Base-by-base conservation (phyloP, 2,113 vertebrate species). In the Ibidorhyncha struthersii region DNA sequence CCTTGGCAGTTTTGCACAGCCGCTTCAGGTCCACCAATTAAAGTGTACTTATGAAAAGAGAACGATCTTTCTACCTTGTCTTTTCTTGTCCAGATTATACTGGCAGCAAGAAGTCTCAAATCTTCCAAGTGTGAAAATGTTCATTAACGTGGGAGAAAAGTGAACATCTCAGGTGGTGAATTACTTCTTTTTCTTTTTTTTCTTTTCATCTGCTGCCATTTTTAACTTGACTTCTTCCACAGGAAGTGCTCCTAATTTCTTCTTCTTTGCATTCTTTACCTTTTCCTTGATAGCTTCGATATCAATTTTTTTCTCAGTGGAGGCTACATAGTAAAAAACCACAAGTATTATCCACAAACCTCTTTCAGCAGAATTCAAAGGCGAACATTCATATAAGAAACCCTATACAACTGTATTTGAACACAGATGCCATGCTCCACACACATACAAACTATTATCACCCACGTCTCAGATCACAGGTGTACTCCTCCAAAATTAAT, bases 221-320 rank as follows among this genome's bases (percentile, higher is more conserved):
- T 98, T 97, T 84, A 98, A 95, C 19, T 98, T 97, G 8, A 98
- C 92, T 65, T 99, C 98, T 93, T 97, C 98, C 47, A 96, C 90
- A 15, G 98, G 98, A n/a, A 99, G 99, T 59, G 99, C 99, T 58
- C 99, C 99, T 49, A 99, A 98, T 94, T 99, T 99, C 98, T 99
- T 99, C 41, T 96, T 98, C 97, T 99, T 99, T 56, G 99, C 99
- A 93, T 99, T 99, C 96, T 98, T 99, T 70, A 99, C 98, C 89
- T 99, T 99, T 29, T 99, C 99, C 96, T 99, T 99, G 89, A 99
- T 98, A 50, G 98, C 98, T 23, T 99, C 96, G n/a, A 99, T 98
- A 96, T 99, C 99, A 90, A 99, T 98, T 97, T 99, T 99, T 23
- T 98, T 98, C 96, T 99, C 99, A 89, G 97, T 79, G 5, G 99